phyloP scores from a whole-genome alignment of 2,113 vertebrate species.

The Gadus chalcogrammus region DNA sequence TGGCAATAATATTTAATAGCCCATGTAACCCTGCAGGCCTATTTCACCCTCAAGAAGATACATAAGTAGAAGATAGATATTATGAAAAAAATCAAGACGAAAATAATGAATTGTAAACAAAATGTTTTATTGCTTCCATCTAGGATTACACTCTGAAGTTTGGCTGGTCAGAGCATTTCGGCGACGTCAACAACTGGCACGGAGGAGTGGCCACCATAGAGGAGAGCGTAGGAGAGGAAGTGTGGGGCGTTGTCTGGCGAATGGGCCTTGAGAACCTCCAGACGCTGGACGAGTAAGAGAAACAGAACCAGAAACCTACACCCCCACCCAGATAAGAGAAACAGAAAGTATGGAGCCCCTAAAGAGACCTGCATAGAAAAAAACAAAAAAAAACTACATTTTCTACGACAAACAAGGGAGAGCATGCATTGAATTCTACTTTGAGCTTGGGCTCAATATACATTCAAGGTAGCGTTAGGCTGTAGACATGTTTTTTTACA shows the following conservation, averaged over 20 bases:
- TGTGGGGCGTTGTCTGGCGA: constrained; percentile 82
- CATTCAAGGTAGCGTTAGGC: too few relatives aligned
- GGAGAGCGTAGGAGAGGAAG: constrained; percentile 75
- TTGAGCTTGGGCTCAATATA: too few relatives aligned
- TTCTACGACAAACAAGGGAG: too few relatives aligned
- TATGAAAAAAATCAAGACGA: too few relatives aligned
- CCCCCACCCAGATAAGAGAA: constrained; percentile 42
- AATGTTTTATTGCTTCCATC: constrained; percentile 37
- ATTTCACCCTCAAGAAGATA: too few relatives aligned
- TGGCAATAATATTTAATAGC: too few relatives aligned
- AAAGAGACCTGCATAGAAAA: too few relatives aligned
- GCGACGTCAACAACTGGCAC: constrained; percentile 70
- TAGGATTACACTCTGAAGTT: constrained; percentile 80
- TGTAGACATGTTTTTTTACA: too few relatives aligned
- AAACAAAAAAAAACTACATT: too few relatives aligned
- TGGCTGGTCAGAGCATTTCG: constrained; percentile 64
- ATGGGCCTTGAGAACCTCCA: constrained; percentile 67
- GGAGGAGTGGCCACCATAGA: constrained; percentile 78
- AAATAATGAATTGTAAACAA: background rate
- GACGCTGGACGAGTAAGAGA: constrained; percentile 65
- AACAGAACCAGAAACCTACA: background rate
- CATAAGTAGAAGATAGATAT: too few relatives aligned
- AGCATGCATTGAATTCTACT: too few relatives aligned
- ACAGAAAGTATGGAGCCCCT: background rate
- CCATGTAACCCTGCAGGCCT: too few relatives aligned